Conservation (phyloP, 64 coral and sea anemone species). For the Montipora efflorescens region DNA sequence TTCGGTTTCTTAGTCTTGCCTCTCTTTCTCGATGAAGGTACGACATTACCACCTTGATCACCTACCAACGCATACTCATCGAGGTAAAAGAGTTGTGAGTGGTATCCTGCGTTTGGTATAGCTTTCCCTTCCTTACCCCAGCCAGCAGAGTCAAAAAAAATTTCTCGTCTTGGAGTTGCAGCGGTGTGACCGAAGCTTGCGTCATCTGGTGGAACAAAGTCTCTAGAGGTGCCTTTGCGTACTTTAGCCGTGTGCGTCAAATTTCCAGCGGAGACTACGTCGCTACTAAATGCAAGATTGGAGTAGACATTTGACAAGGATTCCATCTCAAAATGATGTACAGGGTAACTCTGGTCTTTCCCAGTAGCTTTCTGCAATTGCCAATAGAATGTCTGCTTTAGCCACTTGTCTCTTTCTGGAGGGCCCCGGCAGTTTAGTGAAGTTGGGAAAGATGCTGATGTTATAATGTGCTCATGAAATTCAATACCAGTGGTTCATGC, state of each 20-base stretch:
- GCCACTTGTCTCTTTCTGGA: neutral
- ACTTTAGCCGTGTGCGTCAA: neutral
- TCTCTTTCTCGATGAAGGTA: neutral
- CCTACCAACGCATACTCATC: neutral
- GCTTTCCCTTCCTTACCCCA: neutral
- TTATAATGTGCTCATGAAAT: too few species aligned
- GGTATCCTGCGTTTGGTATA: neutral
- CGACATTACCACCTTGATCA: neutral
- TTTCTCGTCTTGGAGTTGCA: neutral
- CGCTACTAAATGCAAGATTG: neutral
- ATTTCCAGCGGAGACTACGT: neutral
- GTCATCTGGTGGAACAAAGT: neutral
- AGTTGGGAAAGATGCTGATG: too few species aligned
- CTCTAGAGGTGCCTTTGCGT: neutral
- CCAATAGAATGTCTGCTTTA: neutral
- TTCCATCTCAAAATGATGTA: slow-evolving; percentile 4
- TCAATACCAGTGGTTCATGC: too few species aligned
- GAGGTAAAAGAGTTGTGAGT: neutral
- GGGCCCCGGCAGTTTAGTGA: too few species aligned
- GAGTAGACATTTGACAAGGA: neutral
- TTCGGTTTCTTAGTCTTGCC: neutral
- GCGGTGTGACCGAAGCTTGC: neutral
- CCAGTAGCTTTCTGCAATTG: neutral
- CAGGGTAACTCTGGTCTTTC: slow-evolving; percentile 1
- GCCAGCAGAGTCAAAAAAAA: neutral